Percentiles rank a stretch among this genome's conserved stretches.
These are phyloP conservation scores for Stegophylla sp. DNA, from an alignment of 2,888 invertebrate species.

Conservation along the genomic window DNA sequence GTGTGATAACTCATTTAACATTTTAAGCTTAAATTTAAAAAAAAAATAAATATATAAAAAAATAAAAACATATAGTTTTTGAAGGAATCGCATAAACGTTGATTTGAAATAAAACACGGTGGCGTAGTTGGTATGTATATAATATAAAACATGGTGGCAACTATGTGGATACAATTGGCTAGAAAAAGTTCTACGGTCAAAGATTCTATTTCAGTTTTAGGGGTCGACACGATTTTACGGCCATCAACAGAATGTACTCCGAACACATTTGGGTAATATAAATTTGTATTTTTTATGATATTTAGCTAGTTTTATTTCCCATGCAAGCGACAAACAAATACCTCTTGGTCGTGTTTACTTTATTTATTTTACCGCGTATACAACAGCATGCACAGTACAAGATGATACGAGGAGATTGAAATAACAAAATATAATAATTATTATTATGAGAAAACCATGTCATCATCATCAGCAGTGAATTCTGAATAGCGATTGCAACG, in stretches of 20 bases:
- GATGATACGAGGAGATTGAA: background rate
- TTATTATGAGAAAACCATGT: constrained; percentile 22
- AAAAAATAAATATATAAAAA: background rate
- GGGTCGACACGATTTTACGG: constrained; percentile 17
- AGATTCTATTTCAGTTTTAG: constrained; percentile 28
- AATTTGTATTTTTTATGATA: constrained; percentile 44
- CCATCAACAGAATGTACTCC: background rate
- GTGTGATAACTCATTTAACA: constrained; percentile 28
- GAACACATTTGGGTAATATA: constrained; percentile 14
- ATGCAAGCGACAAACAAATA: constrained; percentile 4
- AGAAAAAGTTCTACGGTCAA: constrained; percentile 10
- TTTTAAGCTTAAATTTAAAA: background rate
- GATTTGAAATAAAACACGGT: background rate
- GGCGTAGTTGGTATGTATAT: background rate
- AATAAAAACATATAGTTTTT: background rate
- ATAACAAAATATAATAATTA: background rate
- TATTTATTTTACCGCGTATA: background rate
- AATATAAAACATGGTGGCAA: too few relatives aligned
- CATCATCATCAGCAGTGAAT: background rate
- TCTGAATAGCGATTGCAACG: background rate
- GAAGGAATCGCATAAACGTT: background rate
- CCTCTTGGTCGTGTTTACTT: constrained; percentile 12
- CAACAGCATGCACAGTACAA: background rate
- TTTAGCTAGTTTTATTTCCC: constrained; percentile 33
- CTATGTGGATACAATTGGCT: background rate